Conservation (phyloP, 2,113 vertebrate species). For the Trichomycterus rosablanca region DNA sequence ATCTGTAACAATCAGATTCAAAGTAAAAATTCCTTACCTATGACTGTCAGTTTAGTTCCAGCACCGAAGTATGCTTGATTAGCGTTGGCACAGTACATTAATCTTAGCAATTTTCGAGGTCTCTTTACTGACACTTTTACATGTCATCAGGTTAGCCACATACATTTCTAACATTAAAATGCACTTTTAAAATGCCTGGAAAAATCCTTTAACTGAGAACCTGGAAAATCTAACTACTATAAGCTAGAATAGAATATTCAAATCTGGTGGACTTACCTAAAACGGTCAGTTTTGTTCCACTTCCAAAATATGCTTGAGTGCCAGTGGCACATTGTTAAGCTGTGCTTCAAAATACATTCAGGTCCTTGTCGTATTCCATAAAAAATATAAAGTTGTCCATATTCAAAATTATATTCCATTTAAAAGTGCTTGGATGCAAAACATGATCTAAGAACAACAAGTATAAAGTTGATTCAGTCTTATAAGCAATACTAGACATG, state of each 20-base stretch:
- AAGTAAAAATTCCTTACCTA: too few relatives aligned
- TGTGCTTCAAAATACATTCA: slow-evolving; percentile 46
- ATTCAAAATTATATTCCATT: not conserved
- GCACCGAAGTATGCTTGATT: slow-evolving; percentile 40
- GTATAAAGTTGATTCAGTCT: too few relatives aligned
- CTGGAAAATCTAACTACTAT: too few relatives aligned
- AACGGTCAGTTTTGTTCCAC: slow-evolving; percentile 51
- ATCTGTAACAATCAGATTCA: too few relatives aligned
- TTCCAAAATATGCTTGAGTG: slow-evolving; percentile 43
- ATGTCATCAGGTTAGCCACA: too few relatives aligned
- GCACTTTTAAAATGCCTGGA: too few relatives aligned
- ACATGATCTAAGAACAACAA: too few relatives aligned
- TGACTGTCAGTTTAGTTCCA: slow-evolving; percentile 47
- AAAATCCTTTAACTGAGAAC: too few relatives aligned
- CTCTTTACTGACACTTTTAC: not conserved
- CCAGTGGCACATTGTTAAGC: slow-evolving; percentile 57
- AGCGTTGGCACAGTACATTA: slow-evolving; percentile 38
- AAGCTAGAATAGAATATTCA: too few relatives aligned
- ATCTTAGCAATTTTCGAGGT: slow-evolving; percentile 5
- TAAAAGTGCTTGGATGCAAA: not conserved
- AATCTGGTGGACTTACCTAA: slow-evolving; percentile 44
- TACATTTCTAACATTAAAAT: too few relatives aligned
- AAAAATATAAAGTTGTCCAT: not conserved
- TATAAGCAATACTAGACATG: too few relatives aligned
- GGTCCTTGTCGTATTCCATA: not conserved